Conservation (phyloP, 2,888 invertebrate species). For the Lobophora halterata region DNA sequence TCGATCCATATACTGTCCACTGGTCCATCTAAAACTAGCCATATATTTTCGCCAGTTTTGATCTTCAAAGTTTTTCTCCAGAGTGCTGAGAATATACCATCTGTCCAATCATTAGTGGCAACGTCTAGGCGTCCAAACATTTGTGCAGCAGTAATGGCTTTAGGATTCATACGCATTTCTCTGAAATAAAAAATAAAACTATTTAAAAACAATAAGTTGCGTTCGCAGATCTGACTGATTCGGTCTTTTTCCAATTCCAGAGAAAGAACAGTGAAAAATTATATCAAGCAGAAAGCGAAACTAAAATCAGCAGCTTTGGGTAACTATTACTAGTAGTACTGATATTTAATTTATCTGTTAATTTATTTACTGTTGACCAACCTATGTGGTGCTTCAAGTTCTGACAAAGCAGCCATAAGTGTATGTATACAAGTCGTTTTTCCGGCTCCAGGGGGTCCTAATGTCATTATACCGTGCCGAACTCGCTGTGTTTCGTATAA, state of each 20-base stretch:
- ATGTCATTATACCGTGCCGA: slow-evolving; percentile 96
- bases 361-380: no score
- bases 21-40: slow-evolving; percentile 97
- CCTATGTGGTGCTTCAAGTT: slow-evolving; percentile 91
- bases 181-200: slow-evolving; percentile 52
- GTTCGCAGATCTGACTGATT: no score
- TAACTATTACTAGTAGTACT: no score
- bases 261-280: no score
- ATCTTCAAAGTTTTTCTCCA: slow-evolving; percentile 96
- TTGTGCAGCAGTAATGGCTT: slow-evolving; percentile 97
- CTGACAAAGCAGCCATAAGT: slow-evolving; percentile 93
- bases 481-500: slow-evolving; percentile 97
- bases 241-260: no score
- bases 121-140: slow-evolving; percentile 98
- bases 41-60: slow-evolving; percentile 93
- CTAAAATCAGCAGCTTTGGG: no score
- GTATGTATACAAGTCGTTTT: slow-evolving; percentile 96
- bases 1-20: slow-evolving; percentile 99
- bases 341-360: no score
- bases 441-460: slow-evolving; percentile 97
- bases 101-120: slow-evolving; percentile 99
- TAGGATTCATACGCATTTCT: slow-evolving; percentile 99
- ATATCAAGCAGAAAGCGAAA: no score
- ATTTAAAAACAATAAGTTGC: no score
- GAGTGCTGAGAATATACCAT: slow-evolving; percentile 97